Conservation (phyloP, 2,797 vertebrate genomes). For the Loris lydekkerianus region DNA sequence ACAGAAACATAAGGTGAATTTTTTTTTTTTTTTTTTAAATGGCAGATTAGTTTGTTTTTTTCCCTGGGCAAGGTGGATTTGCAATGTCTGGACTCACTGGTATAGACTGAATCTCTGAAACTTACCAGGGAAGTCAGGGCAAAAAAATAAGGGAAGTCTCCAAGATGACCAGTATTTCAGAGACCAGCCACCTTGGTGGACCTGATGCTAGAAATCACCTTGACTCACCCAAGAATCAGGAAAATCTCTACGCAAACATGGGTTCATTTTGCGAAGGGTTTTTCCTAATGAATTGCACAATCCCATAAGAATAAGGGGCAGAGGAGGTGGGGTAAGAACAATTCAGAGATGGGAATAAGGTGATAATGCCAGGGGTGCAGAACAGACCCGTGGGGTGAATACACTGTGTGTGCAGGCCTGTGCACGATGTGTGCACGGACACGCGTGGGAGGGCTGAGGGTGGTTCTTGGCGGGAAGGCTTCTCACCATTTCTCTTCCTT, state of each 20-base stretch:
- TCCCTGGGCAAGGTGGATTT: neutral
- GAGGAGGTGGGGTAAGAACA: neutral
- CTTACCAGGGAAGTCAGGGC: neutral
- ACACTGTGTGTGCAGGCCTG: neutral
- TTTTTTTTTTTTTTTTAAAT: neutral
- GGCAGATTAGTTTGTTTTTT: neutral
- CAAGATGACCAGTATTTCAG: neutral
- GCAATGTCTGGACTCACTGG: neutral
- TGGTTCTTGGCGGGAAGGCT: neutral
- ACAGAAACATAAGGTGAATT: neutral
- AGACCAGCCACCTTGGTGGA: neutral
- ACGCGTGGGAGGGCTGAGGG: neutral
- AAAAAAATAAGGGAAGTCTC: neutral
- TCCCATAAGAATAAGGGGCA: neutral
- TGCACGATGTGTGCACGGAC: fast-evolving
- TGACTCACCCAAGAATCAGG: neutral
- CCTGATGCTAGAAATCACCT: neutral
- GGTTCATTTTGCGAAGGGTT: neutral
- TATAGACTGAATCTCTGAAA: neutral
- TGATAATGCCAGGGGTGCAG: neutral
- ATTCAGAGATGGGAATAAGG: neutral
- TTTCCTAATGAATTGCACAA: neutral
- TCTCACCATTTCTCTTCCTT: conserved; percentile 95
- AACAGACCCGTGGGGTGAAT: neutral
- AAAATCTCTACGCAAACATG: conserved; percentile 37